Percentiles rank a stretch among this genome's conserved stretches.
Conservation (phyloP, 23 tunicate species). For the Styela clava region DNA sequence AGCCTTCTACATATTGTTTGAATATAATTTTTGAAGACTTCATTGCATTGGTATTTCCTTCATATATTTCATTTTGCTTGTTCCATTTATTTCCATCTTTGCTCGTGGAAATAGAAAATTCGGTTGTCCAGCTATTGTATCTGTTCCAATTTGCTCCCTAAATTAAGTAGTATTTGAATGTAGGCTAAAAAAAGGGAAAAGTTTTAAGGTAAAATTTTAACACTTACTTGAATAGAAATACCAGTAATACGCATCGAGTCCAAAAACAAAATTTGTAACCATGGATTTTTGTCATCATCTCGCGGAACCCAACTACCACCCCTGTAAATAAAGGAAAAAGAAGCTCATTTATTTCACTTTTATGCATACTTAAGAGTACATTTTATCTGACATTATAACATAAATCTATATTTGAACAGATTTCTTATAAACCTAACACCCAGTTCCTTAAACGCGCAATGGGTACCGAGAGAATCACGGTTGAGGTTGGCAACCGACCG, state of each 20-base stretch:
- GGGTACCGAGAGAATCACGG: too few species aligned
- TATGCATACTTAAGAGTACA: neutral
- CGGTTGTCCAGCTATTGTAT: constrained; percentile 15
- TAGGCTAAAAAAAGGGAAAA: too few species aligned
- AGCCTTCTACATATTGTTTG: constrained; percentile 14
- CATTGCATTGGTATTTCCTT: constrained; percentile 26
- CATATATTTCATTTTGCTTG: neutral
- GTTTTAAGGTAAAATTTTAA: too few species aligned
- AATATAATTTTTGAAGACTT: constrained; percentile 12
- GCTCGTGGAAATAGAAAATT: constrained; percentile 27
- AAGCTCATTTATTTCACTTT: neutral
- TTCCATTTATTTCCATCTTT: constrained; percentile 19
- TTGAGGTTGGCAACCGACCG: too few species aligned
- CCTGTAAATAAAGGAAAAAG: constrained; percentile 6
- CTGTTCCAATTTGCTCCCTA: constrained; percentile 2
- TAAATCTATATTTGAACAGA: too few species aligned
- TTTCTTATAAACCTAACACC: too few species aligned
- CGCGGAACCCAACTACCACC: constrained; percentile 31
- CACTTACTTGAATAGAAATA: constrained; percentile 27
- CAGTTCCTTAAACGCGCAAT: too few species aligned
- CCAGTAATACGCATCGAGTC: constrained; percentile 25
- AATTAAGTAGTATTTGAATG: neutral
- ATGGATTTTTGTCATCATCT: constrained; percentile 39
- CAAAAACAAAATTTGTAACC: constrained; percentile 33
- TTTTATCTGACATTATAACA: too few species aligned